Evolutionary conservation across 2,888 invertebrate genomes (phyloP).

Genomic region (Mycogona germanica): DNA sequence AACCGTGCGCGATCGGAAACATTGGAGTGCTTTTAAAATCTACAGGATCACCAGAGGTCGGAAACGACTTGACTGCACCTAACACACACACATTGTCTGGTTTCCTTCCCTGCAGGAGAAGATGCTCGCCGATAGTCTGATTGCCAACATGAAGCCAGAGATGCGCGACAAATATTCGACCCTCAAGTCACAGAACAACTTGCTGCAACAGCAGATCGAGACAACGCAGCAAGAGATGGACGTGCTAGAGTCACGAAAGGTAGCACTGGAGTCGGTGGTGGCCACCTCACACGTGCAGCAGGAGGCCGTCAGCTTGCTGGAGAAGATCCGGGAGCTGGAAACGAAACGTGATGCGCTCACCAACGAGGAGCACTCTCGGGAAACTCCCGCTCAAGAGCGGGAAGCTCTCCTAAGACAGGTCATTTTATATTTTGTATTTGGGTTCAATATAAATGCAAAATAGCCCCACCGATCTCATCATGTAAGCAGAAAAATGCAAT

Average conservation of each 20-base stretch:
- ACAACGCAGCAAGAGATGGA: constrained; percentile 49
- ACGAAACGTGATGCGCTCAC: constrained; percentile 49
- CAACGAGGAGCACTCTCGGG: constrained; percentile 52
- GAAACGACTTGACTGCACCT: too few species aligned
- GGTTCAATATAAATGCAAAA: background rate
- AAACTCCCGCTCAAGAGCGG: constrained; percentile 64
- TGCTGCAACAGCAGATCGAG: constrained; percentile 37
- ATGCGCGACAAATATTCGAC: constrained; percentile 44
- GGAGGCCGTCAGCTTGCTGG: constrained; percentile 46
- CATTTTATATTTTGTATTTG: constrained; percentile 2
- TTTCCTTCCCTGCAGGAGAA: constrained; percentile 41
- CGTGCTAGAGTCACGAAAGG: constrained; percentile 48
- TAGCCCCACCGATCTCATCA: too few species aligned
- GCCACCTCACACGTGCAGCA: constrained; percentile 46
- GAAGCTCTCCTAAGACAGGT: constrained; percentile 54
- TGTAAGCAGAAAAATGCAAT: too few species aligned
- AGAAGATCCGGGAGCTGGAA: constrained; percentile 47
- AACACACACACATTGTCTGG: too few species aligned
- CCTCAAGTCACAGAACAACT: constrained; percentile 38
- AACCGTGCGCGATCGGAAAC: too few species aligned
- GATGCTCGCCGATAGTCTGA: constrained; percentile 48
- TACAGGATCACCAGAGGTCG: too few species aligned
- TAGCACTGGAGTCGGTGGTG: constrained; percentile 53
- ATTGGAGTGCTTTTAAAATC: too few species aligned
- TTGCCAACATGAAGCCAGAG: constrained; percentile 49